Base-by-base conservation (phyloP, 2,888 invertebrate species). In the Phyllotreta cruciferae region DNA sequence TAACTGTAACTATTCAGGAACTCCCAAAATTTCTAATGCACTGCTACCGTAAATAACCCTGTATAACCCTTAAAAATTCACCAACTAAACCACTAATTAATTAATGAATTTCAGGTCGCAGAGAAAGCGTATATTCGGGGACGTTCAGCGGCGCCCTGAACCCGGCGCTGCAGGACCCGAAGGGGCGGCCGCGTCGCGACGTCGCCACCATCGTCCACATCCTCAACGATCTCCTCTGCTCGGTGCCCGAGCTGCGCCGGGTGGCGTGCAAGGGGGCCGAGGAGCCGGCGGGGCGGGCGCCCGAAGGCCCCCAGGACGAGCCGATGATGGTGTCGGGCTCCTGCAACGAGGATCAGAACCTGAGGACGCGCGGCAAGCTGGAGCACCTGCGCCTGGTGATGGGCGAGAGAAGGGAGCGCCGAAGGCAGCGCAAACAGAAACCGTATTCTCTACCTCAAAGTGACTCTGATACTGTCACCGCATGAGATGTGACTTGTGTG, bases 171-270 rank as follows among this genome's bases (percentile, higher is more conserved):
- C 96, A 96, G 82, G 96, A 96, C 82, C 89, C 89, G 78, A 91
- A 91, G 77, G 96, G 96, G 8, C 87, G 94, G 72, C 96, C 96
- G 54, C 93, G 95, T 78, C 88, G 96, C 67, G 95, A 96, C 82
- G 95, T 96, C 75, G 94, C 93, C 62, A 97, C 96, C 49, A 96
- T 97, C 70, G 94, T 96, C 72, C 96, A 97, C 81, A 96, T 97
- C 81, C 83, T 97, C 71, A 96, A 96, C 81, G 97, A 96, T 83
- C 86, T 96, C 74, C 84, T 96, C 67, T 94, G 95, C 80, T 95
- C 96, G 35, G 90, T 93, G 56, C 92, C 89, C 3, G 80, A 79
- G 71, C 68, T 80, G 60, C 74, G 79, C 56, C 76, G 79, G 38
- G 78, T 80, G 24, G 74, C 74, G 62, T 73, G 77, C 50, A 74